Conservation (phyloP, 1,140 invertebrate species). For the Tenebrio molitor region DNA sequence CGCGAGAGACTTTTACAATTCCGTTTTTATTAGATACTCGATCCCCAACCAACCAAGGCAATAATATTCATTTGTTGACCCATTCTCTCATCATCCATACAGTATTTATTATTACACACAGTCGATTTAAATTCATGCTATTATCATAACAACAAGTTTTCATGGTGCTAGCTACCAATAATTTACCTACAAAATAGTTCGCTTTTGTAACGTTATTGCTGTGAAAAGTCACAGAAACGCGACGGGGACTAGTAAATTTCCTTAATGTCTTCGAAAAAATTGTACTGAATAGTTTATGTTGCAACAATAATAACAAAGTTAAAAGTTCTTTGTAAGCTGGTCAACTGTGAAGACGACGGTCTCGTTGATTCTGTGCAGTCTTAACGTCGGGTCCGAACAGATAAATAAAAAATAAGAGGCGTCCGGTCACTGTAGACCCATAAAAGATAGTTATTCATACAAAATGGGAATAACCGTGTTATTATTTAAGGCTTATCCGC, state of each 20-base stretch:
- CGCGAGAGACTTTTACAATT: background rate
- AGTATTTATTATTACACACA: background rate
- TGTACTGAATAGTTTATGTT: no score
- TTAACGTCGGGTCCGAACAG: background rate
- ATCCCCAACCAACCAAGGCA: background rate
- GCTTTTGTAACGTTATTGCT: no score
- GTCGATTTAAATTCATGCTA: no score
- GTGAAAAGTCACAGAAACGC: no score
- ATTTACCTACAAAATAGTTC: no score
- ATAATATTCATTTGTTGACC: background rate
- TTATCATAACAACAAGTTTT: no score
- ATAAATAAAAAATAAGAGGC: background rate
- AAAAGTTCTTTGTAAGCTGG: background rate
- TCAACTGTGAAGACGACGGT: background rate
- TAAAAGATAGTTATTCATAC: background rate
- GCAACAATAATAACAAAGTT: background rate
- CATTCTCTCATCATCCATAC: background rate
- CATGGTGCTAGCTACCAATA: no score
- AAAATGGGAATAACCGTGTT: background rate
- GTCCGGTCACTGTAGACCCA: background rate
- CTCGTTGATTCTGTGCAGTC: background rate
- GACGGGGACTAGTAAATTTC: no score
- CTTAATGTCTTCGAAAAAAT: no score
- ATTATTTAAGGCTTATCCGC: background rate
- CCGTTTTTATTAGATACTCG: conserved; percentile 4